A percentile compares a stretch with the other conserved stretches of the same genome.
Conservation (phyloP, 2,888 invertebrate species). For the Eupithecia abbreviata region DNA sequence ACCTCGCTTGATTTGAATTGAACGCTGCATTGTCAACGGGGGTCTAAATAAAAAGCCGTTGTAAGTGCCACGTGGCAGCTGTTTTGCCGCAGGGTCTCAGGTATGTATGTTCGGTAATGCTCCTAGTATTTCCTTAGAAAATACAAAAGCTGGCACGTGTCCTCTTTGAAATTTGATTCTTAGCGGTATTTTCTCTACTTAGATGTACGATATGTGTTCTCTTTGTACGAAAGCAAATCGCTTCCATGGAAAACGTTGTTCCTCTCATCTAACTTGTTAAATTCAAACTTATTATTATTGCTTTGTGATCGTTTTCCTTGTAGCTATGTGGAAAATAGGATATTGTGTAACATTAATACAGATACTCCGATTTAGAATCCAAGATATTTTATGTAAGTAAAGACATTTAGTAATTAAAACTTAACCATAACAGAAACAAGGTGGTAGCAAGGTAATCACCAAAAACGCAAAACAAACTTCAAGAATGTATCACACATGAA, state of each 20-base stretch:
- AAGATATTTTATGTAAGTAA: too few species aligned
- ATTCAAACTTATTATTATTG: conserved; percentile 16
- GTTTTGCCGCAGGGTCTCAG: conserved; percentile 29
- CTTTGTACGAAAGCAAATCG: conserved; percentile 14
- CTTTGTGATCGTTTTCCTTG: conserved; percentile 32
- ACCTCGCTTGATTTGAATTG: conserved; percentile 26
- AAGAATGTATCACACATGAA: too few species aligned
- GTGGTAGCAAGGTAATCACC: too few species aligned
- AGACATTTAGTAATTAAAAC: too few species aligned
- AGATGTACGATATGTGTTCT: neutral
- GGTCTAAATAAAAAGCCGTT: conserved; percentile 35
- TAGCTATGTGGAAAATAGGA: conserved; percentile 19
- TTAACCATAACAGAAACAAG: too few species aligned
- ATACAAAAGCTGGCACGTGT: conserved; percentile 28
- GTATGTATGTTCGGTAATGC: conserved; percentile 26
- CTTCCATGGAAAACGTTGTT: conserved; percentile 28
- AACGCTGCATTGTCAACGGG: conserved; percentile 37
- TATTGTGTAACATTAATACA: conserved; percentile 13
- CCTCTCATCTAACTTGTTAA: conserved; percentile 20
- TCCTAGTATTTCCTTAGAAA: conserved; percentile 25
- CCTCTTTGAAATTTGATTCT: conserved; percentile 23
- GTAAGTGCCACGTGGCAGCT: conserved; percentile 39
- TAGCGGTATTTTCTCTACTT: conserved; percentile 12
- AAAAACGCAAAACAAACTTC: too few species aligned
- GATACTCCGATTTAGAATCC: too few species aligned